Evolutionary conservation across 2,888 invertebrate species (phyloP), one percentile per base, ranked within the genome.

Genomic region (Temnothorax unifasciatus): DNA sequence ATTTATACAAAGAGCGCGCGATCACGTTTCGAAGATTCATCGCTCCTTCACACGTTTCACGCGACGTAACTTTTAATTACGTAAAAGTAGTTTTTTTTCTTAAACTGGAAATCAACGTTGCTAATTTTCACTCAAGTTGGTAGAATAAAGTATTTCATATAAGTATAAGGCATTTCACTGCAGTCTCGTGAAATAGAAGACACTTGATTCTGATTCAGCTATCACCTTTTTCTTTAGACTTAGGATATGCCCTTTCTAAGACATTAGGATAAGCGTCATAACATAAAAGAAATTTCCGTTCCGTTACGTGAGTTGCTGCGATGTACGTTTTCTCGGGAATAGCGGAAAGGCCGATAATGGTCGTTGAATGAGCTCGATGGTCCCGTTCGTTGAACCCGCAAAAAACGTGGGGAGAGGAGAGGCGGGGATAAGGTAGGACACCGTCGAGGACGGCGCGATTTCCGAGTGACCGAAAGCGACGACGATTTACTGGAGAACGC

Each of bases 381-480:
- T 47, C 29, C 25, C 25, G 59, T 71, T 61, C 21, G 69, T 71
- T 57, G 50, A 61, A 61, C 15, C 50, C 69, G 38, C 59, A 59
- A 81, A 71, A 77, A 81, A 47, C 15, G 8, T 25, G 25, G 29
- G 1, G 29, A 29, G 29, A 13, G 25, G 18, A 3, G 25, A 18
- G 47, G 18, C 8, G 50, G 11, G 57, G 21, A 44, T 44, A 69
- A 79, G 68, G 25, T 50, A n/a, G 44, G 34, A 69, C 34, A 69
- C 21, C 29, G 18, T 5, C 21, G 63, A 50, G 63, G 63, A 63
- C 44, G 38, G 47, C 9, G 59, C 59, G 61, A 81, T 71, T 81
- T 69, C 69, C 79, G 79, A 81, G 50, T 79, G 79, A 79, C 69
- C 79, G 59, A 57, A 47, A 79, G 69, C 57, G 59, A 69, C 79